A percentile compares a stretch with the other conserved stretches of the same genome.
These are phyloP conservation scores for Piprites chloris DNA, from an alignment of 2,113 vertebrate species.

Conservation along the genomic window DNA sequence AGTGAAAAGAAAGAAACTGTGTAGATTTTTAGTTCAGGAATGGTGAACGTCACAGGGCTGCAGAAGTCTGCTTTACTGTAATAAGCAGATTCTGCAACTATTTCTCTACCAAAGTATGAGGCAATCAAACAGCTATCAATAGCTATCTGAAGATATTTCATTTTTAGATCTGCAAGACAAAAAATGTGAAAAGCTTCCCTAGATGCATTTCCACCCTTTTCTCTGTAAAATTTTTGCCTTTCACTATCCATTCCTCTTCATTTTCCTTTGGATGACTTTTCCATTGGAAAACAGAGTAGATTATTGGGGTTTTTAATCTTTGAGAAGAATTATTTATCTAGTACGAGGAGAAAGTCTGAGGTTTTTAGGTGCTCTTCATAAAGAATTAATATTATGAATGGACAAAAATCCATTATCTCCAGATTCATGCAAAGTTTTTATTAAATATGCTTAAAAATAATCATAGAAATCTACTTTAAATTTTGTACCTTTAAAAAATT, in stretches of 20 bases:
- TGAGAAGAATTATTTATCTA: not conserved
- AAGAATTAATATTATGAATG: not conserved
- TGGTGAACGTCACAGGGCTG: not conserved
- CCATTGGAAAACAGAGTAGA: not conserved
- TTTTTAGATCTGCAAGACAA: not conserved
- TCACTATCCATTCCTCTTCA: not conserved
- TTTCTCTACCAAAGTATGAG: not conserved
- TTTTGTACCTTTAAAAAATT: not conserved
- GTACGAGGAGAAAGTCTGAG: not conserved
- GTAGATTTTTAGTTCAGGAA: not conserved
- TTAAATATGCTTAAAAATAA: not conserved
- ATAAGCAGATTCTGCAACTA: not conserved
- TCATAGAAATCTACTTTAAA: not conserved
- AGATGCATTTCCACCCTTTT: not conserved
- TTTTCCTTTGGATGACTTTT: not conserved
- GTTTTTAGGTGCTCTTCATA: accelerated
- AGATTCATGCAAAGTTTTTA: not conserved
- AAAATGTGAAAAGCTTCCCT: not conserved
- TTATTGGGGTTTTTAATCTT: not conserved
- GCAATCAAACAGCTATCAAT: not conserved
- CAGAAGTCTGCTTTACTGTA: not conserved
- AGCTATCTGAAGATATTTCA: not conserved
- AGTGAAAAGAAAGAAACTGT: not conserved
- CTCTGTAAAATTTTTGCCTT: not conserved
- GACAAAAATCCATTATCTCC: not conserved